Evolutionary conservation across 2,797 vertebrate genomes (phyloP), one percentile per base, ranked within the genome.

Genomic region (Pteropus rufus): DNA sequence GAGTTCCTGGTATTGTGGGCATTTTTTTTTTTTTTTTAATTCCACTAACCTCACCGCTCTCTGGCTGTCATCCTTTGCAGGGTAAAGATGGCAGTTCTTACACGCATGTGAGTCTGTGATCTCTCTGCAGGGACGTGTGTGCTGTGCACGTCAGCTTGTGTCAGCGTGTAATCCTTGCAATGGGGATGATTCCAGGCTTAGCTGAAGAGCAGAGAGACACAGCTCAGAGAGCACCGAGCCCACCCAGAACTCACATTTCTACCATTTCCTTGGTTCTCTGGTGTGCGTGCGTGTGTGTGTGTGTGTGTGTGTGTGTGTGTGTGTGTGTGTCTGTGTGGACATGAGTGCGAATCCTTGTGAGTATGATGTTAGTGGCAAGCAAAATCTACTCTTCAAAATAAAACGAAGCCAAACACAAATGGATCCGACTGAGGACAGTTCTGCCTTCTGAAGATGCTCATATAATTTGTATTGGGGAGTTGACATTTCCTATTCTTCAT

Each of bases 161-260:
- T 76, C 26, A 31, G 16, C 49, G 3, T 29, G 5, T 44, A n/a
- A 44, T 10, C n/a, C 34, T 18, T 7, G 15, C 3, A 12, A 7
- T 24, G 1, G 26, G 18, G 70, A 2, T 1, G 26, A 36, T 5
- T 4, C 36, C 39, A 58, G 34, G 18, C n/a, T 58, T 34, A 26
- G 26, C 36, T 2, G 54, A 44, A 46, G 31, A 34, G 11, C 49
- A 10, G 26, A 8, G 18, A 52, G 31, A 49, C 8, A 6, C 41
- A 3, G 11, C 26, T 26, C 12, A 10, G 3, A 19, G 21, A 24
- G 23, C 64, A 14, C 15, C 0, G 3, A 3, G 0, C 2, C 16
- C 15, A 1, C 3, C 18, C 34, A 26, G 31, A 73, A 15, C 12
- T 58, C 54, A 5, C 4, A 2, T 41, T 1, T 2, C 26, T 9